phyloP scores from a whole-genome alignment of 2,888 invertebrate genomes.

The Tyria jacobaeae region DNA sequence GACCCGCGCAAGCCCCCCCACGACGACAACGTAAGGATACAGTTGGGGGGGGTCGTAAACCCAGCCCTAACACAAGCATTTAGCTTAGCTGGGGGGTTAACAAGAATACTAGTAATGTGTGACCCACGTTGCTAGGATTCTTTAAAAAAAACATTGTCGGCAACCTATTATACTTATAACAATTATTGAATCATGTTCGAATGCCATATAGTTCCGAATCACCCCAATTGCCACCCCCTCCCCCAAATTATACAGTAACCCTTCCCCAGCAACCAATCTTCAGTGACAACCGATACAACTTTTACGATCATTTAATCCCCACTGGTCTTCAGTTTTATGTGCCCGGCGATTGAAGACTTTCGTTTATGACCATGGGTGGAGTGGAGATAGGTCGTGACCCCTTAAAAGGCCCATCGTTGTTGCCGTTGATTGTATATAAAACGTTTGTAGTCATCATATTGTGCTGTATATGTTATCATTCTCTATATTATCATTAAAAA shows the following conservation, averaged over 20 bases:
- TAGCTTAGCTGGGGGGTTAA: too few relatives aligned
- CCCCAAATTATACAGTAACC: conserved; percentile 4
- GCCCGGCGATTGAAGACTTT: conserved; percentile 45
- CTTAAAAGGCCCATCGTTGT: background rate
- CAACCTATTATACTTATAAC: background rate
- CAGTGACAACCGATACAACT: conserved; percentile 42
- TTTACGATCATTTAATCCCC: conserved; percentile 58
- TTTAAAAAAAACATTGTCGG: too few relatives aligned
- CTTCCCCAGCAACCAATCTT: conserved; percentile 14
- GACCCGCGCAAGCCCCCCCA: too few relatives aligned
- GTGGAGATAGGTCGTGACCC: conserved; percentile 40
- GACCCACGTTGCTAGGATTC: too few relatives aligned
- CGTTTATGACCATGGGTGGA: conserved; percentile 37
- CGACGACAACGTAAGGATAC: too few relatives aligned
- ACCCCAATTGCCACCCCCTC: conserved; percentile 6
- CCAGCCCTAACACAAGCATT: too few relatives aligned
- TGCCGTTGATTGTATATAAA: background rate
- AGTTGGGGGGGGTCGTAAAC: too few relatives aligned
- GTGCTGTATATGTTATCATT: background rate
- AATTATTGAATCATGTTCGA: background rate
- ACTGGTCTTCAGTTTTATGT: conserved; percentile 41
- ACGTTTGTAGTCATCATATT: too few relatives aligned
- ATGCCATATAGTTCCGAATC: background rate
- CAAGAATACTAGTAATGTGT: too few relatives aligned
- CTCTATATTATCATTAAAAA: background rate